These are phyloP conservation scores for Nycticryphes semicollaris DNA, from an alignment of 2,113 vertebrate genomes.

Conservation along the genomic window DNA sequence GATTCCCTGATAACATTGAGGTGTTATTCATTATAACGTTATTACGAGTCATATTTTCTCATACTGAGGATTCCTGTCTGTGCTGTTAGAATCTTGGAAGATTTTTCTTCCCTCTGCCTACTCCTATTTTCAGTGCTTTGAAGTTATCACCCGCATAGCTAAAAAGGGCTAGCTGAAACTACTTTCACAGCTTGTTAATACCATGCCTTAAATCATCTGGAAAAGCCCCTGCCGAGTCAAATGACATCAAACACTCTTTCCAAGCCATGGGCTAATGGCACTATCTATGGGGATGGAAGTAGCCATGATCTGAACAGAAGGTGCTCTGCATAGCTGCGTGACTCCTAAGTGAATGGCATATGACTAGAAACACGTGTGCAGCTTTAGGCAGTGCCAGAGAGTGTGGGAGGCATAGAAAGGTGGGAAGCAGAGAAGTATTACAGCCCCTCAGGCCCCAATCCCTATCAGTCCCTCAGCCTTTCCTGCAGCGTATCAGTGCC, in stretches of 20 bases:
- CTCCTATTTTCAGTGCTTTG: conserved; percentile 40
- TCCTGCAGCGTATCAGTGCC: background rate
- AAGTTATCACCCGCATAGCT: conserved; percentile 39
- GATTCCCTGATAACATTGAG: background rate
- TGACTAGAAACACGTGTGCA: background rate
- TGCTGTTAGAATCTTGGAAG: conserved; percentile 2
- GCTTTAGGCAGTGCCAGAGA: background rate
- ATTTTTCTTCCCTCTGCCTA: background rate
- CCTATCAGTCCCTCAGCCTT: background rate
- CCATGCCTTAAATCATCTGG: conserved; percentile 56
- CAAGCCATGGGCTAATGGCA: conserved; percentile 20
- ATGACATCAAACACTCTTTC: conserved; percentile 40
- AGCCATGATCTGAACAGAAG: background rate
- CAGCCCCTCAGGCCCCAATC: background rate
- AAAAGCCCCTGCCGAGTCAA: conserved; percentile 30
- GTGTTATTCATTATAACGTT: background rate
- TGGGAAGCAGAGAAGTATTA: background rate
- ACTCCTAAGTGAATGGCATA: background rate
- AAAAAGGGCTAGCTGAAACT: conserved; percentile 37
- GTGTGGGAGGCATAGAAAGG: background rate
- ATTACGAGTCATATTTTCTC: background rate
- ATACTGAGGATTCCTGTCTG: background rate
- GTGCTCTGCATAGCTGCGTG: background rate
- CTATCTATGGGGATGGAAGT: background rate
- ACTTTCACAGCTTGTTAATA: conserved; percentile 59